A percentile compares a stretch with the other conserved stretches of the same genome.
These are phyloP conservation scores for Salpingus planirostris DNA, from an alignment of 2,888 invertebrate species.

Conservation along the genomic window DNA sequence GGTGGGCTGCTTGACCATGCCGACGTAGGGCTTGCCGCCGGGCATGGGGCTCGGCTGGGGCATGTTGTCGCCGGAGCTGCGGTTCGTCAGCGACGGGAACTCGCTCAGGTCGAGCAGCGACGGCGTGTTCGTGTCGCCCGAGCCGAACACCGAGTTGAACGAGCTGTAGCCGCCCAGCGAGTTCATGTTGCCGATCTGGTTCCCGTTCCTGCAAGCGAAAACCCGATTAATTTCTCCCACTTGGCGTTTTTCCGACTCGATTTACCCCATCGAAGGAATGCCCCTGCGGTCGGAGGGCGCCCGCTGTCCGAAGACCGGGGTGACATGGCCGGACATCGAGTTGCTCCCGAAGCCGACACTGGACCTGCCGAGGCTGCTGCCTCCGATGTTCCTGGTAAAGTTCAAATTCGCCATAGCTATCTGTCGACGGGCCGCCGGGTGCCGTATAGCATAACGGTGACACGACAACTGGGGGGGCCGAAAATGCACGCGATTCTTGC, in stretches of 20 bases:
- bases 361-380: slow-evolving; percentile 59
- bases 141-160: slow-evolving; percentile 78
- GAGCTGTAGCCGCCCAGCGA: slow-evolving; percentile 50
- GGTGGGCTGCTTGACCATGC: slow-evolving; percentile 92
- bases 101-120: slow-evolving; percentile 85
- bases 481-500: slow-evolving; percentile 2
- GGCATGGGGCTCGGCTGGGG: slow-evolving; percentile 78
- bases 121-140: slow-evolving; percentile 55
- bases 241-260: not conserved
- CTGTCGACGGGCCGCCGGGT: slow-evolving; percentile 38
- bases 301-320: slow-evolving; percentile 73
- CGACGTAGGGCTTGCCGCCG: slow-evolving; percentile 89
- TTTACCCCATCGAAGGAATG: slow-evolving; percentile 44
- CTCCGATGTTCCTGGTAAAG: slow-evolving; percentile 84
- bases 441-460: slow-evolving; percentile 38
- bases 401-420: slow-evolving; percentile 89
- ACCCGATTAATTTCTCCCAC: no score
- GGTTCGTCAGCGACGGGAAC: slow-evolving; percentile 85
- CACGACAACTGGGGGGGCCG: slow-evolving; percentile 13
- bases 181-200: slow-evolving; percentile 53
- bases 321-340: slow-evolving; percentile 67
- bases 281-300: slow-evolving; percentile 70
- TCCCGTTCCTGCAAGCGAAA: slow-evolving; percentile 46
- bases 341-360: slow-evolving; percentile 57
- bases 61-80: slow-evolving; percentile 66